phyloP scores from a whole-genome alignment of 1,140 invertebrate species.

The Cherax quadricarinatus region DNA sequence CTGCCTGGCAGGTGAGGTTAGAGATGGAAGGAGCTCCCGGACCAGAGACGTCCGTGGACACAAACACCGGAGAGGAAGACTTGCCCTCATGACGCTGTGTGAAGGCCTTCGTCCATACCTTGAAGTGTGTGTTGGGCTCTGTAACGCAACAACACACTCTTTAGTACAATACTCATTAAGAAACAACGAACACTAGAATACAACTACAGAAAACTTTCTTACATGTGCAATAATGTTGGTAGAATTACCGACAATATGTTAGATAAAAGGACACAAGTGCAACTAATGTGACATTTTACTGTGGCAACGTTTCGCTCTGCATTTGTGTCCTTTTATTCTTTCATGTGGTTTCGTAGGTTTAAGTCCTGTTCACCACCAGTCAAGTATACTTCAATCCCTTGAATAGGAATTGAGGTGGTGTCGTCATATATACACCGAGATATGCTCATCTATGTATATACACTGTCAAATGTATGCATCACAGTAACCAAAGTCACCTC shows the following conservation, averaged over 20 bases:
- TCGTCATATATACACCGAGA: too few species aligned
- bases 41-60: slow-evolving; percentile 88
- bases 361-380: not conserved
- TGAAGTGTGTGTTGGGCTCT: slow-evolving; percentile 90
- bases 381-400: not conserved
- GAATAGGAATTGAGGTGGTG: not conserved
- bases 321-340: too few species aligned
- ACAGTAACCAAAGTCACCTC: too few species aligned
- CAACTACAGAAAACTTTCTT: too few species aligned
- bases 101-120: slow-evolving; percentile 89
- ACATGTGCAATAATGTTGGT: too few species aligned
- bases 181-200: too few species aligned
- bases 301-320: too few species aligned
- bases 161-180: not conserved
- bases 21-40: slow-evolving; percentile 87
- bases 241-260: too few species aligned
- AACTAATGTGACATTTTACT: too few species aligned
- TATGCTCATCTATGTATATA: not conserved
- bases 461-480: too few species aligned
- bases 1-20: slow-evolving; percentile 88
- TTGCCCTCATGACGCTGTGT: slow-evolving; percentile 86
- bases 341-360: too few species aligned
- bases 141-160: slow-evolving; percentile 72
- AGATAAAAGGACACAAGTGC: too few species aligned
- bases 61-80: slow-evolving; percentile 84